Conservation (phyloP, 2,888 invertebrate species). For the Melieria picta region DNA sequence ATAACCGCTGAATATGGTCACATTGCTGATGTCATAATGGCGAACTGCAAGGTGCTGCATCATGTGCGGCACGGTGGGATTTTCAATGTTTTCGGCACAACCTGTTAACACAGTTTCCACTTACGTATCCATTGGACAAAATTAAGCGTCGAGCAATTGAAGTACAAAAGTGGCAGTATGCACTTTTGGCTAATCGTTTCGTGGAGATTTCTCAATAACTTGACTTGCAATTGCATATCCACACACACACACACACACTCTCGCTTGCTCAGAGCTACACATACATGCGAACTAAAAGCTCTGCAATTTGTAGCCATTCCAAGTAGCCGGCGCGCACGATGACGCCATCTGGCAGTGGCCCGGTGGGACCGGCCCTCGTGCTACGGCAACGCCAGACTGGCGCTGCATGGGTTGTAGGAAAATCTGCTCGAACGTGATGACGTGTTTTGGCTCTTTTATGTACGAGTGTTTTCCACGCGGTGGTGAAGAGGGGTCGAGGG, state of each 20-base stretch:
- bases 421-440: constrained; percentile 13
- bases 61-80: background rate
- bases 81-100: constrained; percentile 36
- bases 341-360: constrained; percentile 24
- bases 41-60: too few relatives aligned
- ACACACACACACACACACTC: background rate
- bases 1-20: too few relatives aligned
- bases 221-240: background rate
- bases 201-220: background rate
- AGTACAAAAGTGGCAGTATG: too few relatives aligned
- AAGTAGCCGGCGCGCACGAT: constrained; percentile 19
- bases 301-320: constrained; percentile 8
- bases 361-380: background rate
- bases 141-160: too few relatives aligned
- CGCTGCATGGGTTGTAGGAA: background rate
- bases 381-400: too few relatives aligned
- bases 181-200: too few relatives aligned
- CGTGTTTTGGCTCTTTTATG: constrained; percentile 11
- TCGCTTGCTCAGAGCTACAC: background rate
- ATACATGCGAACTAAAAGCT: background rate
- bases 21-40: too few relatives aligned
- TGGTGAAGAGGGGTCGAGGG: too few relatives aligned
- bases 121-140: too few relatives aligned
- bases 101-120: constrained; percentile 29
- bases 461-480: background rate